Base-by-base conservation (phyloP, 2,113 vertebrate species). In the Nesogale talazaci region DNA sequence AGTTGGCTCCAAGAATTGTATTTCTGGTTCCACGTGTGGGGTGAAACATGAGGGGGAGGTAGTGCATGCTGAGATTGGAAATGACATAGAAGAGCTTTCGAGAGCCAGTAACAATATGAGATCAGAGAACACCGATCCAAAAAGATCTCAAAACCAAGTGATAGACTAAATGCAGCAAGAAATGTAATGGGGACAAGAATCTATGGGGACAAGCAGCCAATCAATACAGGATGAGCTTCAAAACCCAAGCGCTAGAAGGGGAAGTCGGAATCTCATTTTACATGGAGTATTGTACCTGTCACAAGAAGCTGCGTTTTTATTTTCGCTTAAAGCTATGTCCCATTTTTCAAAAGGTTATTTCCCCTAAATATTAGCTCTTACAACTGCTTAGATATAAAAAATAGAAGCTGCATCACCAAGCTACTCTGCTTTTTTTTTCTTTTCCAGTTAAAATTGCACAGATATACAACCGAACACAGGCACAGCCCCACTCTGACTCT, bases 271-370 rank as follows among this genome's bases (percentile, higher is more conserved):
- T 88, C 36, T 70, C 67, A 80, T 20, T 76, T 61, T 19, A 27
- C 23, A 74, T 59, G 16, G 19, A 3, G 7, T 17, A 0, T 23
- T 6, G 42, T 25, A 6, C 61, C n/a, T 38, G 16, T 79, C 61
- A 38, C 4, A 34, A 10, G 23, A 16, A 12, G 16, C 38, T 77
- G 56, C 84, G 42, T 63, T 34, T 38, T 57, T 57, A 5, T 22
- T 77, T 67, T 56, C 31, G 23, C 59, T 87, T 81, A 69, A 76
- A 92, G 86, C 29, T 67, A 23, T 79, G 27, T 75, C n/a, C 19
- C 88, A 16, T 72, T 83, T 95, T 92, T 69, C 56, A 23, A 83
- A 84, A 94, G 17, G 3, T 46, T 65, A 74, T 87, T 89, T 94
- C 56, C 46, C 77, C 69, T 69, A 38, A 94, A 69, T 36, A 65